Base-by-base conservation (phyloP, 2,888 invertebrate species). In the Tachina grossa region DNA sequence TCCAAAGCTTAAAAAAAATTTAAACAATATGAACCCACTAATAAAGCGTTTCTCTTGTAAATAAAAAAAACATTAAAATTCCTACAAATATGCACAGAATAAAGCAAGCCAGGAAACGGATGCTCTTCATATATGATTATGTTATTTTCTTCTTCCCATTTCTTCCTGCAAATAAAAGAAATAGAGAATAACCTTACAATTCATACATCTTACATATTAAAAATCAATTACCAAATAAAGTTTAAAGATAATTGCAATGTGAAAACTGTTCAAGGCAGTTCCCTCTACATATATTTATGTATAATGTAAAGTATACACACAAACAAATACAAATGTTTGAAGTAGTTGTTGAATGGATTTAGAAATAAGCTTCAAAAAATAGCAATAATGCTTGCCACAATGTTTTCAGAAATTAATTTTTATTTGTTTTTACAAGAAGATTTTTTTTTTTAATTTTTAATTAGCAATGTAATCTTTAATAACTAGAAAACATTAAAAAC, bases 1-100 rank as follows among this genome's bases (percentile, higher is more conserved):
- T 47, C 4, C 3, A 2, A 39, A n/a, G 49, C 49, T 63, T 10
- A 61, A 8, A 49, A 53, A 63, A 49, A 10, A 53, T 63, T 65
- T 63, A 75, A 75, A 45, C 75, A 65, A 75, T 65, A 65, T 75
- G 75, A 75, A 75, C 22, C 10, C 16, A 16, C 45, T 31, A 9
- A 53, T 45, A 45, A 11, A 31, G 22, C 8, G 6, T 31, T 72
- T 31, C 1, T 45, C n/a, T 71, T 19, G n/a, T 16, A 11, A 4
- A 19, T 2, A n/a, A 19, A 55, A 63, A 19, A 4, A 14, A 8
- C 11, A 45, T n/a, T 10, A 45, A 41, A 16, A 43, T 10, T 13
- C 11, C 16, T 16, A 6, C 6, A 31, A 31, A 31, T 31, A 31
- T 5, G 10, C n/a, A 16, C 1, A 10, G 2, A 16, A 51, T 16